Conservation (phyloP, 2,888 invertebrate genomes). For the Ommatoiulus sabulosus region DNA sequence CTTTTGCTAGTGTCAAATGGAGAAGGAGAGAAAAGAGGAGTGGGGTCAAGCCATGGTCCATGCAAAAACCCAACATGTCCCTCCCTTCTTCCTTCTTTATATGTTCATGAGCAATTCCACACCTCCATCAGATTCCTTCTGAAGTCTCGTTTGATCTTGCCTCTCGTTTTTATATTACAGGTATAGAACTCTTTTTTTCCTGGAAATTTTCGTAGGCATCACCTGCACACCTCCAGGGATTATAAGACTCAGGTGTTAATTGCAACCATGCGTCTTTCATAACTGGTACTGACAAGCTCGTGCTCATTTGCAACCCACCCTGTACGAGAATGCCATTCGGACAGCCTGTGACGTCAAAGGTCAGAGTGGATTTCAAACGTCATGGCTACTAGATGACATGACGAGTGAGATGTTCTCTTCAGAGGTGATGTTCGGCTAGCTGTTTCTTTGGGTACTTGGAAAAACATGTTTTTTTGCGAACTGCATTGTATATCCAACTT, state of each 20-base stretch:
- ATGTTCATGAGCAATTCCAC: constrained; percentile 19
- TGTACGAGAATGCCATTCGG: neutral
- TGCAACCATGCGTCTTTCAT: neutral
- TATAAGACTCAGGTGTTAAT: neutral
- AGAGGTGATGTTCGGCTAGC: too few species aligned
- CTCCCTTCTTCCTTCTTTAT: neutral
- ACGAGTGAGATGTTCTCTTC: too few species aligned
- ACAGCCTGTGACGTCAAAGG: neutral
- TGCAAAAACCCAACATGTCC: too few species aligned
- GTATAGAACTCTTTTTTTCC: neutral
- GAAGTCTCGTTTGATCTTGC: neutral
- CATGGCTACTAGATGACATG: too few species aligned
- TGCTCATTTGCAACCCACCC: neutral
- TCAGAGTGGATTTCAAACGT: too few species aligned
- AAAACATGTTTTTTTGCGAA: too few species aligned
- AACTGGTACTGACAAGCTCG: neutral
- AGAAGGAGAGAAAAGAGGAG: neutral
- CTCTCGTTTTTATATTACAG: neutral
- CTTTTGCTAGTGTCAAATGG: neutral
- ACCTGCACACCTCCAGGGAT: neutral
- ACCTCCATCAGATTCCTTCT: neutral
- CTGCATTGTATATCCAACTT: too few species aligned
- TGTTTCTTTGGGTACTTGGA: too few species aligned
- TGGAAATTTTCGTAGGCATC: neutral
- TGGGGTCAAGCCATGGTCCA: neutral